Percentiles rank a stretch among this genome's conserved stretches.
phyloP scores from a whole-genome alignment of 1,140 invertebrate species.

The Melitaea cinxia region DNA sequence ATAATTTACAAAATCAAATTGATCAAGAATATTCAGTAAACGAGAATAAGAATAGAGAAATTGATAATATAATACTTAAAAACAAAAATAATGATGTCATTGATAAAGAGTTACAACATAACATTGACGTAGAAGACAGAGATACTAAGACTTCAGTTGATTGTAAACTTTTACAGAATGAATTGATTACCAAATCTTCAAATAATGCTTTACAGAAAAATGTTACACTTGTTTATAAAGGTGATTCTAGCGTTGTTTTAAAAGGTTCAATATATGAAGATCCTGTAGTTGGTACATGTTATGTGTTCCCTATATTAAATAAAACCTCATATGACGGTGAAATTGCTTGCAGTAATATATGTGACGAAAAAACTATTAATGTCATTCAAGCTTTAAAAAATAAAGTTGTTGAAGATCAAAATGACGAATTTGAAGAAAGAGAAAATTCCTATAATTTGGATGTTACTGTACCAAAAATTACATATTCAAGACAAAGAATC shows the following conservation, averaged over 20 bases:
- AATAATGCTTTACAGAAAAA: constrained; percentile 33
- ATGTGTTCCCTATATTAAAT: constrained; percentile 56
- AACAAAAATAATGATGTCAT: neutral
- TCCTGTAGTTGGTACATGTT: constrained; percentile 58
- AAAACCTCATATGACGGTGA: constrained; percentile 19
- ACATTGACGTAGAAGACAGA: neutral
- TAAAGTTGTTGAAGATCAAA: constrained; percentile 21
- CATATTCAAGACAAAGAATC: constrained; percentile 48
- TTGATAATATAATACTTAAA: neutral
- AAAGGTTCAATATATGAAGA: constrained; percentile 61
- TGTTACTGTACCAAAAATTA: constrained; percentile 51
- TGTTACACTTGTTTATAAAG: constrained; percentile 50
- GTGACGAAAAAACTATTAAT: constrained; percentile 11
- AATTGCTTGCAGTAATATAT: constrained; percentile 11
- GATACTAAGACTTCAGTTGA: neutral
- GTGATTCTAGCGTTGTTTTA: constrained; percentile 47
- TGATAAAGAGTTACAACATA: neutral
- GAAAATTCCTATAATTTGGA: constrained; percentile 38
- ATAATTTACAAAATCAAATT: neutral
- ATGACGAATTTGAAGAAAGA: constrained; percentile 10
- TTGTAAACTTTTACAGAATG: neutral
- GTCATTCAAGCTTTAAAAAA: constrained; percentile 22
- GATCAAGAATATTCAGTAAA: neutral
- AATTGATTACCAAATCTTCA: neutral
- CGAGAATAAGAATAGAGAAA: neutral